Base-by-base conservation (phyloP, 2,113 vertebrate species). In the Boulengeromyrus knoepffleri region DNA sequence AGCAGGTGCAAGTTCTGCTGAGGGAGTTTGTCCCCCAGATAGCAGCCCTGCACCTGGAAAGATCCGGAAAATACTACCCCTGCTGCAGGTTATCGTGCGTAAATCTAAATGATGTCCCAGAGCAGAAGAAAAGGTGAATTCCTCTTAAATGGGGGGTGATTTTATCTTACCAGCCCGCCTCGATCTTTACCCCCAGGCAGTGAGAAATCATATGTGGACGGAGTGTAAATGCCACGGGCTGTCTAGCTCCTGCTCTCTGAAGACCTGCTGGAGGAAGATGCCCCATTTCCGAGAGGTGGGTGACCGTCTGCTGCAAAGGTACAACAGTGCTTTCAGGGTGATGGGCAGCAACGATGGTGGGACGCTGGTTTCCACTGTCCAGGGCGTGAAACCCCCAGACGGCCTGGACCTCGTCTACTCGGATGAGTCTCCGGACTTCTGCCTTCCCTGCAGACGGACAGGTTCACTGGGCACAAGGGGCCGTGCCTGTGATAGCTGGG, bases 251-350 rank as follows among this genome's bases (percentile, higher is more conserved):
- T 99, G 98, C 96, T 98, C 98, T 0, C 93, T 99, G 92, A 95
- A 97, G 39, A 99, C 98, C 88, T 99, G 99, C 95, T 99, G 99
- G 98, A 97, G 97, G 93, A 99, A 99, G 96, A 98, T 99, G 97
- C 98, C 98, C 7, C 97, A 97, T 90, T 99, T 99, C 93, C 97
- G 98, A 0, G 98, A 99, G 92, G 98, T 99, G 85, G 98, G 99
- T 0, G 96, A 98, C 90, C 97, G 97, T 36, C 95, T 99, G 36
- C 95, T 99, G 0, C 97, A 99, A 93, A 96, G 98, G 87, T 99
- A 99, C 94, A 98, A 99, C 0, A 98, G 98, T 0, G 99, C 99
- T 36, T 98, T 97, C 90, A 97, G 99, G 89, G 99, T 99, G 92
- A 99, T 99, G 98, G 98, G 98, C 0, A 97, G 97, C 91, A 99